Conservation (phyloP, 2,797 vertebrate species). For the Knipowitschia caucasica region DNA sequence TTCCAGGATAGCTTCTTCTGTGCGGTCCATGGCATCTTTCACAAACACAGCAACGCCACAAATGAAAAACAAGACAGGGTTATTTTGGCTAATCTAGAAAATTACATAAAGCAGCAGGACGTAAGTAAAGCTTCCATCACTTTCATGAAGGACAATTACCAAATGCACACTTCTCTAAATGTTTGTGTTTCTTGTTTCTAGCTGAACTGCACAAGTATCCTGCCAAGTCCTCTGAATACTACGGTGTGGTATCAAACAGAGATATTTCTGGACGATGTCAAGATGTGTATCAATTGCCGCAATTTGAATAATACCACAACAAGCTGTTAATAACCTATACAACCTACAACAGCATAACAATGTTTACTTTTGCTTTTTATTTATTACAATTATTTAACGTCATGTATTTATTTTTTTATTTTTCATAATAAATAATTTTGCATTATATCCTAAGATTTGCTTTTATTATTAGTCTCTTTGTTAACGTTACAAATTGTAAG, state of each 20-base stretch:
- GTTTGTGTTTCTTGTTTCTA: conserved; percentile 23
- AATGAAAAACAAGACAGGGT: rapidly evolving
- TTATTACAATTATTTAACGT: neutral
- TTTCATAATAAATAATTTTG: neutral
- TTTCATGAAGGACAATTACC: neutral
- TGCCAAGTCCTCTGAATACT: rapidly evolving
- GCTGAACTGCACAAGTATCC: neutral
- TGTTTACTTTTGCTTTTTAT: neutral
- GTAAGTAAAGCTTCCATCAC: conserved; percentile 28
- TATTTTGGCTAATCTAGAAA: conserved; percentile 2
- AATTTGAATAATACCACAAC: rapidly evolving
- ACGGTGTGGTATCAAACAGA: neutral
- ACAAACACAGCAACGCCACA: rapidly evolving
- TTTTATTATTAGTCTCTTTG: neutral
- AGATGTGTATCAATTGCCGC: rapidly evolving
- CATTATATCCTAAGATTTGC: neutral
- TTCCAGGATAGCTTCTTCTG: conserved; percentile 61
- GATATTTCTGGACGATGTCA: rapidly evolving
- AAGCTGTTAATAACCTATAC: neutral
- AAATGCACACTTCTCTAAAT: neutral
- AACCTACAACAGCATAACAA: neutral
- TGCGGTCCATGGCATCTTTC: conserved; percentile 34
- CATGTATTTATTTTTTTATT: neutral
- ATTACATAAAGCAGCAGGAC: rapidly evolving
- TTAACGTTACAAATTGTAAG: neutral